Base-by-base conservation (phyloP, 2,113 vertebrate species). In the Macquaria australasica region DNA sequence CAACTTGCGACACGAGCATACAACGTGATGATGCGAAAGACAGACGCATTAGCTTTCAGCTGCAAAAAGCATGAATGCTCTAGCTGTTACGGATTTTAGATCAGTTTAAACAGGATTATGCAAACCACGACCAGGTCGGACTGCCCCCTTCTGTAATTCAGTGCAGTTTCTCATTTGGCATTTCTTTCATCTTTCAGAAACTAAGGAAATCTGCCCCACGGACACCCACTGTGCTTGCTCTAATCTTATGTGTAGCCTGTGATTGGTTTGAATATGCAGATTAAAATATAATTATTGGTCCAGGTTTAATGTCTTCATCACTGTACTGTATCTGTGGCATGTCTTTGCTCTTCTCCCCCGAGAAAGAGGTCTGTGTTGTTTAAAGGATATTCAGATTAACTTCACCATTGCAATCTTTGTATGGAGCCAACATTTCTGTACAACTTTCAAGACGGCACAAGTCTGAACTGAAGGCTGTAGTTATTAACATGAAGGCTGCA, bases 261-360 rank as follows among this genome's bases (percentile, higher is more conserved):
- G 83, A 84, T 84, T 87, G 82, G 88, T 89, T 79, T 81, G 31
- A 72, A 79, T 51, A 25, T 70, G 37, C 58, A 75, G 83, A 77
- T 89, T 56, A 68, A 62, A 74, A 60, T 34, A 58, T 1, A 2
- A 14, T 39, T 37, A 66, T 70, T 63, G 50, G 66, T 81, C 63
- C 45, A 53, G 86, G 43, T 77, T 79, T 59, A 28, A 73, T 75
- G 50, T 20, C 73, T 64, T 6, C 59, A 53, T 51, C 34, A 10
- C 48, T 21, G 41, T 37, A 21, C 48, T 71, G 59, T 75, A 28
- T 71, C 67, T 60, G 51, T 64, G 23, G 15, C 34, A 45, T 0
- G 9, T 58, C 20, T 62, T 39, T 63, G 51, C 23, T 77, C 18
- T 18, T 43, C 23, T 56, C 45, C 81, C 72, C 39, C 78, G n/a